Evolutionary conservation across 2,797 vertebrate genomes (phyloP).

Genomic region (Pyrocephalus nanus): DNA sequence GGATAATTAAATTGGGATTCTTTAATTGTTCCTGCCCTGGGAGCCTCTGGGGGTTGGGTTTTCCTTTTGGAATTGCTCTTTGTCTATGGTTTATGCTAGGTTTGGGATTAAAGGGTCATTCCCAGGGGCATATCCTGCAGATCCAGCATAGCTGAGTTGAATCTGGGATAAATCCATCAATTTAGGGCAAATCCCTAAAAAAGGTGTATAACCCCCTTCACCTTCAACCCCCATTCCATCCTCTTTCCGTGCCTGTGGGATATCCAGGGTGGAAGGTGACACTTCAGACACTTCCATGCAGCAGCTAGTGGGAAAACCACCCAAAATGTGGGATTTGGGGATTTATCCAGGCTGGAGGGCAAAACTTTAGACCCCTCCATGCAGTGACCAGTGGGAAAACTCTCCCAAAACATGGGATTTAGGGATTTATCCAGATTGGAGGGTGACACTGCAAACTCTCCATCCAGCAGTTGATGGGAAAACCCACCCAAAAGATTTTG

Average conservation of each 20-base stretch:
- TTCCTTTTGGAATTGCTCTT: not conserved
- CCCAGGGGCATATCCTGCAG: not conserved
- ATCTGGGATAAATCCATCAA: rapidly evolving
- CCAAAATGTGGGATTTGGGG: not conserved
- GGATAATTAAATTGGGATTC: not conserved
- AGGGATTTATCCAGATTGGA: not conserved
- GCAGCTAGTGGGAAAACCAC: not conserved
- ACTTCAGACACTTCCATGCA: not conserved
- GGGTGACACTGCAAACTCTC: not conserved
- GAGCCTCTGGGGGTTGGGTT: not conserved
- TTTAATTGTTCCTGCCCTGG: not conserved
- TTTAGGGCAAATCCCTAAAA: not conserved
- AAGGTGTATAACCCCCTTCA: rapidly evolving
- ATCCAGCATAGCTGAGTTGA: not conserved
- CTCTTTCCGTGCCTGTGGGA: not conserved
- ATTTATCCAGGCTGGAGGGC: not conserved
- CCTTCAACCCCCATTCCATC: not conserved
- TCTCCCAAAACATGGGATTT: not conserved
- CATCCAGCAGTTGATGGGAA: not conserved
- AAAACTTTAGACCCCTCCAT: not conserved
- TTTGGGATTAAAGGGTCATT: not conserved
- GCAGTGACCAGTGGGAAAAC: not conserved
- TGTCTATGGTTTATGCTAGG: not conserved
- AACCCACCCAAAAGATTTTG: not conserved
- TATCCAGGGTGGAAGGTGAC: rapidly evolving